Percentiles rank a stretch among this genome's conserved stretches.
Evolutionary conservation across 2,113 vertebrate species (phyloP).

Genomic region (Rhineura floridana): DNA sequence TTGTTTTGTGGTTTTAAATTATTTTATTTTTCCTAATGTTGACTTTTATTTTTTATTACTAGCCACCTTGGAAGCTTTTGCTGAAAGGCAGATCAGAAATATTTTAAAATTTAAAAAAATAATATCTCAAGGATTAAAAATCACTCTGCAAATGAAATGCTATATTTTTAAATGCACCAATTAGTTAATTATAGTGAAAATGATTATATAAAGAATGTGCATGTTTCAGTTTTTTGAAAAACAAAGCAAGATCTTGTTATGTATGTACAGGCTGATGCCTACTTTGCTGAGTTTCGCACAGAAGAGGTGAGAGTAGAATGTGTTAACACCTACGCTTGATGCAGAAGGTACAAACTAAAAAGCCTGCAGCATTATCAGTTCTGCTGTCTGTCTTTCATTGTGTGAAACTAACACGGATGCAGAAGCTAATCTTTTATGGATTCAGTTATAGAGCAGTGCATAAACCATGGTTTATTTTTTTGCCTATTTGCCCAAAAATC

Average conservation of each 20-base stretch:
- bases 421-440: background rate
- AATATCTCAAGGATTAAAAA: no score
- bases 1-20: no score
- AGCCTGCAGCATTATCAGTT: background rate
- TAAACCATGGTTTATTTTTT: background rate
- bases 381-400: background rate
- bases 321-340: background rate
- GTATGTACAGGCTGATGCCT: background rate
- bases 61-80: no score
- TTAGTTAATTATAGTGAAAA: background rate
- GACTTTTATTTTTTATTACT: no score
- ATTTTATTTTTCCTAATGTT: background rate
- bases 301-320: background rate
- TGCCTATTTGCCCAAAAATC: background rate
- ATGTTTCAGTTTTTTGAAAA: background rate
- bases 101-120: no score
- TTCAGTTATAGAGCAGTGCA: background rate
- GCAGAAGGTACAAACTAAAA: background rate
- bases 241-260: background rate
- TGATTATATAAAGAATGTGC: background rate
- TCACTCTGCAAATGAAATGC: no score
- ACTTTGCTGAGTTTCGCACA: background rate
- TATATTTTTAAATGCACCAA: background rate
- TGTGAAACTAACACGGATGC: background rate
- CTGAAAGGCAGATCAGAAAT: no score